These are phyloP conservation scores for Vicugna pacos DNA, from an alignment of 2,113 vertebrate species.

Conservation along the genomic window DNA sequence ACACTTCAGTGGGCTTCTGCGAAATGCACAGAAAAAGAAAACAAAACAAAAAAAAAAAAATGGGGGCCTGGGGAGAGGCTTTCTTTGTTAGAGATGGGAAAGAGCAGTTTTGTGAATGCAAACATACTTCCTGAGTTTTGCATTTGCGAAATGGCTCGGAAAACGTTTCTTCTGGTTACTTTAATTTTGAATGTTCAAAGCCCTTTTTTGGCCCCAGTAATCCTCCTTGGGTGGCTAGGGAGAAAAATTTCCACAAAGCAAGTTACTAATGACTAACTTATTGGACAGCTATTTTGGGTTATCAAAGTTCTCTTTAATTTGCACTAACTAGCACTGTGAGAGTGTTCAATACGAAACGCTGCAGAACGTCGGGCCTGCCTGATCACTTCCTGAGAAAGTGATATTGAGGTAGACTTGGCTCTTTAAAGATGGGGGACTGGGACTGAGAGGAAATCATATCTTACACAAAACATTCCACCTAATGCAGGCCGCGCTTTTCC, in stretches of 20 bases:
- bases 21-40: neutral
- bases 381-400: neutral
- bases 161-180: neutral
- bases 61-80: neutral
- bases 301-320: constrained; percentile 1
- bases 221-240: neutral
- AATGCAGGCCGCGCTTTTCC: neutral
- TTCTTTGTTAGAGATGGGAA: neutral
- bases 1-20: neutral
- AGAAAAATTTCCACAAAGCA: neutral
- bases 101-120: neutral
- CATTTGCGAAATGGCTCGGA: constrained; percentile 30
- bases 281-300: neutral
- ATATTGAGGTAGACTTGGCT: neutral
- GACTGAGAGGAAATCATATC: neutral
- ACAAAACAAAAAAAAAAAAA: neutral
- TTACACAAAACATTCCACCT: neutral
- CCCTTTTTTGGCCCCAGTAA: neutral
- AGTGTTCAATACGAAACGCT: neutral
- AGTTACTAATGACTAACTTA: constrained; percentile 35
- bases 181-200: constrained; percentile 14
- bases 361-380: neutral
- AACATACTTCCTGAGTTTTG: neutral
- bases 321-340: neutral
- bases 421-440: neutral